phyloP scores from a whole-genome alignment of 2,113 vertebrate genomes.

The Oxyura jamaicensis region DNA sequence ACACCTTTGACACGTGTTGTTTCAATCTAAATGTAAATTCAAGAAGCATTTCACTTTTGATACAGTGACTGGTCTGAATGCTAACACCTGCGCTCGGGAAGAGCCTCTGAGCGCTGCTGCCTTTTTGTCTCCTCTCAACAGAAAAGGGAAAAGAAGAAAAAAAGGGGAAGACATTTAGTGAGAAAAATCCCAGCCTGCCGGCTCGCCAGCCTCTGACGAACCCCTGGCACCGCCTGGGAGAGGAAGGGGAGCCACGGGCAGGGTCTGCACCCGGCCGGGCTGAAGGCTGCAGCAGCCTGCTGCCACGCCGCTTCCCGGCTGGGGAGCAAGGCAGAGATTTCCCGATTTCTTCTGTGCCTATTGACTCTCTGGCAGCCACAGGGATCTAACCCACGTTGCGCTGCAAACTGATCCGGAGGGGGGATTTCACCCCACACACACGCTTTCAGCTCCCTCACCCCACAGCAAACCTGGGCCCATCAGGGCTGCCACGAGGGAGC shows the following conservation, averaged over 20 bases:
- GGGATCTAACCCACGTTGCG: not conserved
- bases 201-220: not conserved
- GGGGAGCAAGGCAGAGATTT: not conserved
- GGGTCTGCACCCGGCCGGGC: not conserved
- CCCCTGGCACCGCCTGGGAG: too few relatives aligned
- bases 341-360: not conserved
- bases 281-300: not conserved
- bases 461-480: not conserved
- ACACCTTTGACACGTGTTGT: not conserved
- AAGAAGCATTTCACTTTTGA: not conserved
- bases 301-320: not conserved
- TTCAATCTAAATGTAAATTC: conserved; percentile 68
- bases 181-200: not conserved
- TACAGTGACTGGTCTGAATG: not conserved
- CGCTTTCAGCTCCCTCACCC: too few relatives aligned
- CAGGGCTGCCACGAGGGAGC: fast-evolving
- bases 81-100: not conserved
- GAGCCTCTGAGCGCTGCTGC: not conserved
- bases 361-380: not conserved
- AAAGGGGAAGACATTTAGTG: fast-evolving
- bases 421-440: not conserved
- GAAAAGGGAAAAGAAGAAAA: not conserved
- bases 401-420: not conserved
- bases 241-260: not conserved
- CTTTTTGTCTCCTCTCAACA: not conserved